Evolutionary conservation across 1,140 invertebrate genomes (phyloP), one percentile per base, ranked within the genome.

Genomic region (Hylyphantes graminicola): DNA sequence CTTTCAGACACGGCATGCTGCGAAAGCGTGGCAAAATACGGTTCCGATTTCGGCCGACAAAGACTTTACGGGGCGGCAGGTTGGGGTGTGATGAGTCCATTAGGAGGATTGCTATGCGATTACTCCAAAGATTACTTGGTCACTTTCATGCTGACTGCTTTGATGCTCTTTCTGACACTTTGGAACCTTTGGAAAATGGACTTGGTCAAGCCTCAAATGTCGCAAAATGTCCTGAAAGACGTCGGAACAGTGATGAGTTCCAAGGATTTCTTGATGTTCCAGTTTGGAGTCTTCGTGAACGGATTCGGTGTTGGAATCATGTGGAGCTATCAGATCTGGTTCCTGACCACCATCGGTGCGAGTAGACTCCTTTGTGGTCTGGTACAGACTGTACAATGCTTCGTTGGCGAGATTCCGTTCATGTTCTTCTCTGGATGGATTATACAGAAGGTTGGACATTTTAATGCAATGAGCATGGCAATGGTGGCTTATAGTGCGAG

Each of bases 361-460:
- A 83, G 54, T 15, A 13, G 59, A 9, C 9, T 83, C 7, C 51
- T 75, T 2, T 61, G 53, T 19, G 81, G 81, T 50, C 51, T 83
- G 0, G 13, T 19, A 19, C 73, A 59, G 0, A 68, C 63, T n/a
- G 72, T 83, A 3, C 95, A 96, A 88, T 95, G 94, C 86, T 94
- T 97, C 87, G 90, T 93, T n/a, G 96, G 96, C 15, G 96, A 97
- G 90, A 89, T 96, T 82, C 95, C 95, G 0, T 95, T 97, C 86
- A 95, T 97, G 90, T 96, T 96, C 88, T 88, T 95, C 11, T 96
- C 95, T 82, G 94, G 94, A 21, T 91, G 90, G 88, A 93, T 98
- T 67, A 90, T 98, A 1, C 93, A 93, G 86, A 94, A 94, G 89
- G 89, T 98, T 2, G 96, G 96, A 0, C 95, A 97, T 87, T 89